Evolutionary conservation across 2,888 invertebrate species (phyloP).

Genomic region (Melitaea athalia): DNA sequence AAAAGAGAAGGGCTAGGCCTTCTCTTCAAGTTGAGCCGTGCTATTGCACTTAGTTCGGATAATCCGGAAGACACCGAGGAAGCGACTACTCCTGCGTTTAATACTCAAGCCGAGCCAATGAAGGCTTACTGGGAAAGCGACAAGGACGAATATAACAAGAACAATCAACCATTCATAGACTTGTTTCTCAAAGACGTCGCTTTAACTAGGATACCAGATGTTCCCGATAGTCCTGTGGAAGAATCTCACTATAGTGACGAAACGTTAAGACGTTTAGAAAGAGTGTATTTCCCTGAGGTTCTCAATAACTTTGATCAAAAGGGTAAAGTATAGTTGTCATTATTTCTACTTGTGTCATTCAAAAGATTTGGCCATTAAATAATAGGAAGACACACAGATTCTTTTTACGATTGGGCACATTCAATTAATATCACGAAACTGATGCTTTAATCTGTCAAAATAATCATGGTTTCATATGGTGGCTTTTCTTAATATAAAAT

Average conservation of each 20-base stretch:
- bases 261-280: conserved; percentile 51
- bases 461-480: neutral
- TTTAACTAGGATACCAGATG: conserved; percentile 70
- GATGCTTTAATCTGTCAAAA: conserved; percentile 12
- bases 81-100: conserved; percentile 42
- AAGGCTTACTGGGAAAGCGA: conserved; percentile 77
- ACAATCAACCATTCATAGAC: conserved; percentile 68
- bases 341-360: conserved; percentile 44
- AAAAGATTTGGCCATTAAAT: conserved; percentile 28
- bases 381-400: conserved; percentile 77
- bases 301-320: conserved; percentile 59
- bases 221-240: conserved; percentile 64
- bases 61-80: conserved; percentile 55
- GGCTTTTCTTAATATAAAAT: neutral
- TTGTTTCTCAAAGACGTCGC: conserved; percentile 63
- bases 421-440: conserved; percentile 17
- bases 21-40: conserved; percentile 66
- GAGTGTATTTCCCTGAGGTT: conserved; percentile 60
- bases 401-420: conserved; percentile 40
- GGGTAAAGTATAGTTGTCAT: conserved; percentile 70
- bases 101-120: conserved; percentile 65
- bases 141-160: conserved; percentile 58
- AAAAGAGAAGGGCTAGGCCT: conserved; percentile 74
- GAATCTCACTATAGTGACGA: conserved; percentile 76
- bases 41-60: conserved; percentile 55